Base-by-base conservation (phyloP, 2,888 invertebrate species). In the Epsilonema sp. region DNA sequence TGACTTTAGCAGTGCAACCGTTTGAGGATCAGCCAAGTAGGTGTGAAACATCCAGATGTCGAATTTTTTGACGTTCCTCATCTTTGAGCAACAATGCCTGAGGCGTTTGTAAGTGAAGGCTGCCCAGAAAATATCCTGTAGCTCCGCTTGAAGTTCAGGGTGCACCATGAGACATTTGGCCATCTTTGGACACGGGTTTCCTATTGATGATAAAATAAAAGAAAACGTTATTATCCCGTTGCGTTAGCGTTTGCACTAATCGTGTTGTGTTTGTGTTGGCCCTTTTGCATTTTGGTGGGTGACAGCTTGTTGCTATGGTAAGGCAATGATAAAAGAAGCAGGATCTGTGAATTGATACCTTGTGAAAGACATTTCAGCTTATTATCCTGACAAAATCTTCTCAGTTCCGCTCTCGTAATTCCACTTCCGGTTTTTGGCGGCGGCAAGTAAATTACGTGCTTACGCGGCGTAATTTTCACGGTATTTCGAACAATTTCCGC, bases 81-180 rank as follows among this genome's bases (percentile, higher is more conserved):
- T 16, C 31, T 31, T 31, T 31, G 31, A 8, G 16, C 31, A 31
- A 31, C 31, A 31, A 16, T 8, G 8, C 16, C 16, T n/a, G n/a
- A 41, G 41, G 5, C 41, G 41, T n/a, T 20, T 3, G 4, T 8
- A 8, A 8, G 41, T 41, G 41, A 41, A 41, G 8, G 41, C 41
- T n/a, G 41, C 20, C 41, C 41, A 41, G 23, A 41, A 41, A 23
- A 41, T 41, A 3, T 41, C 41, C 22, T 41, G 11, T 8, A 41
- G n/a, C 23, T 41, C 8, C 8, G 8, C 41, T 23, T n/a, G 20
- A 11, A 41, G 11, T 11, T 13, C 22, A 3, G 20, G 22, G 8
- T 41, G 11, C n/a, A 22, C 8, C 22, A 20, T 22, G n/a, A 8
- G 21, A 8, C 8, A 20, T 4, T 41, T 23, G 4, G 4, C n/a